Evolutionary conservation across 2,797 vertebrate genomes (phyloP).

Genomic region (Sebastes cheni): DNA sequence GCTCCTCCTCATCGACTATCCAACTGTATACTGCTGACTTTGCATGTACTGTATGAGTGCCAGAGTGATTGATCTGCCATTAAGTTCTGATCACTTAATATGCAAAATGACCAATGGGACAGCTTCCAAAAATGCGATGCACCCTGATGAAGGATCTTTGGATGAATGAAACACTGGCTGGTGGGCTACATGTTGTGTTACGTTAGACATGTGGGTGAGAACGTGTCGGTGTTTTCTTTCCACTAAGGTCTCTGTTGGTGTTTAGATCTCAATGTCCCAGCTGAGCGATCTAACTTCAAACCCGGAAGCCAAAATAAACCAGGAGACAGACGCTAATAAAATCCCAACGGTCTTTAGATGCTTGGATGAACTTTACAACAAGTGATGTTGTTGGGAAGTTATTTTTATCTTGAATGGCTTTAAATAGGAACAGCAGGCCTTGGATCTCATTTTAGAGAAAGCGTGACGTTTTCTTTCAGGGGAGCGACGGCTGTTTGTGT

Average conservation of each 20-base stretch:
- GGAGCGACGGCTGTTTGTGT: constrained; percentile 50
- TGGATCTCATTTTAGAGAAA: constrained; percentile 57
- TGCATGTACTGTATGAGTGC: background rate
- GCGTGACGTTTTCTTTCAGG: constrained; percentile 29
- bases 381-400: constrained; percentile 27
- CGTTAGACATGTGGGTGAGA: background rate
- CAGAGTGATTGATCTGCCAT: background rate
- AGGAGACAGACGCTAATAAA: constrained; percentile 14
- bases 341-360: background rate
- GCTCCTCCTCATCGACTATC: background rate
- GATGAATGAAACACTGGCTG: background rate
- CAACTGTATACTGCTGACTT: background rate
- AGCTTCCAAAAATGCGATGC: background rate
- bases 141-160: background rate
- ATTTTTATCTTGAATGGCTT: constrained; percentile 57
- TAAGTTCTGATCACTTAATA: background rate
- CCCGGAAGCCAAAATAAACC: constrained; percentile 13
- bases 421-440: constrained; percentile 58
- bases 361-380: constrained; percentile 4
- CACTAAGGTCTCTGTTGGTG: background rate
- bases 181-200: background rate
- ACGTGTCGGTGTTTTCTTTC: background rate
- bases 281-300: background rate
- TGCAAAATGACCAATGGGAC: background rate
- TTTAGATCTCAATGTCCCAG: background rate